phyloP scores from a whole-genome alignment of 2,888 invertebrate species.

The Drosophila neotestacea region DNA sequence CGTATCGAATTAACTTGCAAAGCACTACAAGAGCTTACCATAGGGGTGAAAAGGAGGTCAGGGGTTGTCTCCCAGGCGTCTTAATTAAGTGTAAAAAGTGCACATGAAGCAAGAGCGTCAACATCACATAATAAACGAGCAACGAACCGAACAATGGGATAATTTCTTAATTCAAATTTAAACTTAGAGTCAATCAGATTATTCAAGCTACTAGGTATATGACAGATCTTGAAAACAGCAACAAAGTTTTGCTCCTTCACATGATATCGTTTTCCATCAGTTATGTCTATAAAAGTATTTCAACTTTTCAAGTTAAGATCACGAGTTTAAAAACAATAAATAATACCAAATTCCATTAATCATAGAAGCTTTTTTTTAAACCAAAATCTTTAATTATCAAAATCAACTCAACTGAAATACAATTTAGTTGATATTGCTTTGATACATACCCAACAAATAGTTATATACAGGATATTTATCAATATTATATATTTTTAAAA shows the following conservation, averaged over 20 bases:
- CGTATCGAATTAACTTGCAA: slow-evolving; percentile 36
- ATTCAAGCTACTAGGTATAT: not conserved
- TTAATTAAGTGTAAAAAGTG: slow-evolving; percentile 51
- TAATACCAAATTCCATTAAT: too few relatives aligned
- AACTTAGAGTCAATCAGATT: not conserved
- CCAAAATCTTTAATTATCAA: too few relatives aligned
- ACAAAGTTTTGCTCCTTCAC: too few relatives aligned
- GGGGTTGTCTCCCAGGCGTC: slow-evolving; percentile 35
- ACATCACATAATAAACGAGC: slow-evolving; percentile 2
- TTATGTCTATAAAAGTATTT: not conserved
- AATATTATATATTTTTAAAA: too few relatives aligned
- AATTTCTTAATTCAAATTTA: not conserved
- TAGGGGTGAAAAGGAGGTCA: not conserved
- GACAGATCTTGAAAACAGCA: too few relatives aligned
- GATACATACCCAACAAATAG: too few relatives aligned
- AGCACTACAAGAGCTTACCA: not conserved
- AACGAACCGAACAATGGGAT: slow-evolving; percentile 28
- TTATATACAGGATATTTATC: too few relatives aligned
- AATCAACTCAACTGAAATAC: too few relatives aligned
- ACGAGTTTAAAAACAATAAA: too few relatives aligned
- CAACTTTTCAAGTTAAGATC: not conserved
- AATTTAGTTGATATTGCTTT: too few relatives aligned
- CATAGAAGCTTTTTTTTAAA: too few relatives aligned
- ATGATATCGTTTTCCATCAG: too few relatives aligned
- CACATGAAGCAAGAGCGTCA: slow-evolving; percentile 14